Conservation (phyloP, 2,888 invertebrate genomes). For the Eurytoma adleriae region DNA sequence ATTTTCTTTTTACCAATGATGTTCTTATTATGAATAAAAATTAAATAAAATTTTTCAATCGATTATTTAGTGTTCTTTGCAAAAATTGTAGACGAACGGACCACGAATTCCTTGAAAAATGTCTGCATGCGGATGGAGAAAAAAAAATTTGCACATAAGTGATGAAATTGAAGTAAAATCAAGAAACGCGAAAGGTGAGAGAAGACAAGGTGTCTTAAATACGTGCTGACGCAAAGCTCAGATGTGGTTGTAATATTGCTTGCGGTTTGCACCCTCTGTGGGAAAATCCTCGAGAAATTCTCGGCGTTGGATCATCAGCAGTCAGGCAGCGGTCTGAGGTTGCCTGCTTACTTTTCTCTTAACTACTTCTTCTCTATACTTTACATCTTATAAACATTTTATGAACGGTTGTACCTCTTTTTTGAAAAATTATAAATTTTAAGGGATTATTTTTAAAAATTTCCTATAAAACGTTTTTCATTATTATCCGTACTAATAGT, state of each 20-base stretch:
- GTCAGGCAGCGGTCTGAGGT: constrained; percentile 24
- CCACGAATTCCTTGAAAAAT: too few species aligned
- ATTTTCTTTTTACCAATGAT: too few species aligned
- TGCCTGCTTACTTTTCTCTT: constrained; percentile 25
- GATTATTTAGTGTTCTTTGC: neutral
- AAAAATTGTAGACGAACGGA: too few species aligned
- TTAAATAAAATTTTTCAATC: constrained; percentile 3
- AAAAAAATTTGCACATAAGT: neutral
- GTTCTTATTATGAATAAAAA: too few species aligned
- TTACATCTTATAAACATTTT: constrained; percentile 30
- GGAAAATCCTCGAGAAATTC: constrained; percentile 62
- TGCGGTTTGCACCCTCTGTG: constrained; percentile 69
- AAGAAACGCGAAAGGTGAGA: constrained; percentile 11
- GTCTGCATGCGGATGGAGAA: too few species aligned
- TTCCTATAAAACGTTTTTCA: too few species aligned
- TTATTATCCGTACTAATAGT: too few species aligned
- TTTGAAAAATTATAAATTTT: constrained; percentile 13
- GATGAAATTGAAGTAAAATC: neutral
- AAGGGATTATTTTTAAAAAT: neutral
- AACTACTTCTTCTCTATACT: constrained; percentile 31
- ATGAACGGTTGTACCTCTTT: neutral
- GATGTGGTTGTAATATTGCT: constrained; percentile 67
- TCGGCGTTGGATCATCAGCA: constrained; percentile 34
- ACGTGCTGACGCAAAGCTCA: constrained; percentile 62
- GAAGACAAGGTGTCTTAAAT: constrained; percentile 43